Conservation (phyloP, 2,797 vertebrate species). For the Toxotes lorentzi region DNA sequence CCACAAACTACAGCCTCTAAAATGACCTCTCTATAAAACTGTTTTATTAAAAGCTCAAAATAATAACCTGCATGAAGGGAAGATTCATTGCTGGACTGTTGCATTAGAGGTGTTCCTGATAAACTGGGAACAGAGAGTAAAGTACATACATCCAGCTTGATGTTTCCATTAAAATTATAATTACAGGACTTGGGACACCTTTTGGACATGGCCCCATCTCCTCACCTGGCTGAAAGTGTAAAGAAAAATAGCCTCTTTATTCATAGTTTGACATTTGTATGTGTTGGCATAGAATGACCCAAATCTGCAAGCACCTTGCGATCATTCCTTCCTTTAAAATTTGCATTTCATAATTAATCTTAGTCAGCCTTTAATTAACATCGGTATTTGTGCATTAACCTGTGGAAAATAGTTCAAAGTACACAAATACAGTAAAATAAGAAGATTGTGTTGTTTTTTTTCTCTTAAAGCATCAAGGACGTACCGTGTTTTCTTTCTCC, state of each 20-base stretch:
- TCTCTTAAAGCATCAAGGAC: conserved; percentile 14
- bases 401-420: conserved; percentile 33
- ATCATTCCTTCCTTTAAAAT: conserved; percentile 51
- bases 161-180: conserved; percentile 5
- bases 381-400: conserved; percentile 46
- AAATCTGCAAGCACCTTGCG: conserved; percentile 46
- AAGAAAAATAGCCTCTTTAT: conserved; percentile 30
- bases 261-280: conserved; percentile 61
- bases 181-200: neutral
- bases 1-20: neutral
- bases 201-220: neutral
- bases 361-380: conserved; percentile 76
- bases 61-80: neutral
- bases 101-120: neutral
- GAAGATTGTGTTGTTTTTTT: conserved; percentile 1
- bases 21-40: neutral
- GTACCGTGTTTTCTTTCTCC: neutral
- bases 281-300: conserved; percentile 32
- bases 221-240: neutral
- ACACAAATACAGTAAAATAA: neutral
- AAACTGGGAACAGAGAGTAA: neutral
- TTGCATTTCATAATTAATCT: conserved; percentile 80
- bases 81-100: neutral
- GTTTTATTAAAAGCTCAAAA: neutral
- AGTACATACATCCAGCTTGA: neutral